phyloP scores from a whole-genome alignment of 2,113 vertebrate genomes.

The Ceyx margarethae region DNA sequence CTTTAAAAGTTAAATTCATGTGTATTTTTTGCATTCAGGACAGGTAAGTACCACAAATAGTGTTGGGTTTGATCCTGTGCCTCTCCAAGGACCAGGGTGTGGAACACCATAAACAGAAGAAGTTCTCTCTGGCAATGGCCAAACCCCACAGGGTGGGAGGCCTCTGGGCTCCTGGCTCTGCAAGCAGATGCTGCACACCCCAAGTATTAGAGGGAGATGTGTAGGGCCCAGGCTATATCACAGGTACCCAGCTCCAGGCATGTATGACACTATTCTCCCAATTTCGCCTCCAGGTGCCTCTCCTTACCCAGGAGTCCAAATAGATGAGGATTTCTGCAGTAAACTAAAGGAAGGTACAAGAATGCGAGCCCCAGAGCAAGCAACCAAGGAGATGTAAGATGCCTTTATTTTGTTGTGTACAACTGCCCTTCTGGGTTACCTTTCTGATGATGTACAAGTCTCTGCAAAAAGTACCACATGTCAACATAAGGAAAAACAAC shows the following conservation, averaged over 20 bases:
- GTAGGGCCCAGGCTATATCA: background rate
- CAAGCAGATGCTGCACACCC: background rate
- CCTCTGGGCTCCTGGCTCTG: background rate
- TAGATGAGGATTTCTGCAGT: slow-evolving; percentile 94
- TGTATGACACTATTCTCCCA: background rate
- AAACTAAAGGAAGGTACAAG: slow-evolving; percentile 88
- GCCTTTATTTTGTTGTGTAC: background rate
- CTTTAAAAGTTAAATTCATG: background rate
- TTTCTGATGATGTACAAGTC: background rate
- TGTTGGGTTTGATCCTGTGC: background rate
- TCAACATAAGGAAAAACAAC: background rate
- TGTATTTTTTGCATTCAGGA: background rate
- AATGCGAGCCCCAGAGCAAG: slow-evolving; percentile 89
- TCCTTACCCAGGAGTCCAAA: slow-evolving; percentile 91
- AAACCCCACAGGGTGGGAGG: accelerated
- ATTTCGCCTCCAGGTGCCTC: slow-evolving; percentile 81
- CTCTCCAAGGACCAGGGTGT: background rate
- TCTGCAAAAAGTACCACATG: background rate
- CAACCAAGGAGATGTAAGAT: slow-evolving; percentile 89
- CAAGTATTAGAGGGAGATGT: background rate
- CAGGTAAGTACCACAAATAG: background rate
- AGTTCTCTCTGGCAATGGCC: background rate
- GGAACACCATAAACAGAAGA: background rate
- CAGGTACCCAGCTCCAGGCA: background rate
- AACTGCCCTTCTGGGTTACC: background rate